Evolutionary conservation across 1,140 invertebrate species (phyloP).

Genomic region (Brachionus rubens): DNA sequence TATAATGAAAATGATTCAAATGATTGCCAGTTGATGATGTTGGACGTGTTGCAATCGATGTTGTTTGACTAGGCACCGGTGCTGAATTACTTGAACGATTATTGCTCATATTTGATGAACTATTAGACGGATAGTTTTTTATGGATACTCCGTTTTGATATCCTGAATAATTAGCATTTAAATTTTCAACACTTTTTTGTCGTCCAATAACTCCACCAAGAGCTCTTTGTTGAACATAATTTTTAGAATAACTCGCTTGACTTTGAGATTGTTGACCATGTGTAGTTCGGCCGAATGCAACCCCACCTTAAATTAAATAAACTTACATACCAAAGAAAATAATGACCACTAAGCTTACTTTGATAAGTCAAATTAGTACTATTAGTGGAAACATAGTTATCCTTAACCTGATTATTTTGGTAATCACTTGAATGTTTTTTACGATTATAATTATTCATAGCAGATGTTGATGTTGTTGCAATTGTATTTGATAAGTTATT

Average conservation of each 20-base stretch:
- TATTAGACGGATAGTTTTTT: constrained; percentile 49
- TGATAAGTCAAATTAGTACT: neutral
- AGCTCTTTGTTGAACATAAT: constrained; percentile 47
- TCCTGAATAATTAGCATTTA: constrained; percentile 48
- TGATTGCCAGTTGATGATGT: constrained; percentile 30
- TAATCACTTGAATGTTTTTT: constrained; percentile 46
- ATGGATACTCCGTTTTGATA: constrained; percentile 45
- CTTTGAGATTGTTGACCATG: constrained; percentile 48
- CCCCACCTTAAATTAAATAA: constrained; percentile 34
- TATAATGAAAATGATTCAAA: constrained; percentile 18
- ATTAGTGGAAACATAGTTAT: constrained; percentile 8
- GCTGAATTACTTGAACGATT: constrained; percentile 23
- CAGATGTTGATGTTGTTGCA: constrained; percentile 2
- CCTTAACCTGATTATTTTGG: constrained; percentile 20
- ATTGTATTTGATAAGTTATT: neutral
- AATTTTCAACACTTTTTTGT: constrained; percentile 52
- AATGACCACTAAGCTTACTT: neutral
- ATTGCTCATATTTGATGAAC: constrained; percentile 21
- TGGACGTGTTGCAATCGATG: neutral
- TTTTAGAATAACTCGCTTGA: constrained; percentile 47
- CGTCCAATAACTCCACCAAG: constrained; percentile 46
- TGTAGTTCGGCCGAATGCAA: constrained; percentile 57
- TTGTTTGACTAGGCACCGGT: constrained; percentile 37
- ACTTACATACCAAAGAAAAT: neutral
- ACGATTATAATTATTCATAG: constrained; percentile 33